Evolutionary conservation across 2,113 vertebrate species (phyloP).

Genomic region (Serilophus lunatus): DNA sequence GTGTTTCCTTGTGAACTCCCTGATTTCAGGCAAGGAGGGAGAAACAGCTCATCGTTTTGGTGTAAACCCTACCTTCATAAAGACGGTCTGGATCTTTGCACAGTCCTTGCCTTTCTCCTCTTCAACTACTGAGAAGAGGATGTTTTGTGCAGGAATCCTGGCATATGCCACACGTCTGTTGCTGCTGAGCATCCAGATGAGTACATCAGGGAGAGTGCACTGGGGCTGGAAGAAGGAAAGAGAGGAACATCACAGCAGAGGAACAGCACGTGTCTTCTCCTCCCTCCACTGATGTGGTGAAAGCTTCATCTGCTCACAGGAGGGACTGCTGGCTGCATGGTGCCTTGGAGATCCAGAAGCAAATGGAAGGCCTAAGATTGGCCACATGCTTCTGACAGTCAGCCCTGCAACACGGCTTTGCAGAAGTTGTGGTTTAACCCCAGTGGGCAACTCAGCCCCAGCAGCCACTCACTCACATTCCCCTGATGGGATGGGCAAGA

Average conservation of each 20-base stretch:
- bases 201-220: constrained; percentile 85
- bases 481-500: neutral
- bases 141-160: constrained; percentile 81
- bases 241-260: too few relatives aligned
- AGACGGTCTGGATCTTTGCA: constrained; percentile 84
- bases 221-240: constrained; percentile 80
- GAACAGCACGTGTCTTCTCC: neutral
- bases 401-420: neutral
- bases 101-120: constrained; percentile 90
- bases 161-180: constrained; percentile 81
- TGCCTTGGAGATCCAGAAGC: neutral
- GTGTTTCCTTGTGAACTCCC: neutral
- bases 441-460: neutral
- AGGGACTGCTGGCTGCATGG: neutral
- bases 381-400: neutral
- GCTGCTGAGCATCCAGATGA: constrained; percentile 89
- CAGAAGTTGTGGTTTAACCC: neutral
- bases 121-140: constrained; percentile 89
- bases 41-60: neutral
- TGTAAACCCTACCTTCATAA: constrained; percentile 81
- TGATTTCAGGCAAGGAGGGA: neutral
- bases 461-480: neutral
- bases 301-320: neutral
- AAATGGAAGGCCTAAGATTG: neutral
- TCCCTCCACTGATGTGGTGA: neutral